These are phyloP conservation scores for Euura lappo DNA, from an alignment of 1,140 invertebrate genomes.

Conservation along the genomic window DNA sequence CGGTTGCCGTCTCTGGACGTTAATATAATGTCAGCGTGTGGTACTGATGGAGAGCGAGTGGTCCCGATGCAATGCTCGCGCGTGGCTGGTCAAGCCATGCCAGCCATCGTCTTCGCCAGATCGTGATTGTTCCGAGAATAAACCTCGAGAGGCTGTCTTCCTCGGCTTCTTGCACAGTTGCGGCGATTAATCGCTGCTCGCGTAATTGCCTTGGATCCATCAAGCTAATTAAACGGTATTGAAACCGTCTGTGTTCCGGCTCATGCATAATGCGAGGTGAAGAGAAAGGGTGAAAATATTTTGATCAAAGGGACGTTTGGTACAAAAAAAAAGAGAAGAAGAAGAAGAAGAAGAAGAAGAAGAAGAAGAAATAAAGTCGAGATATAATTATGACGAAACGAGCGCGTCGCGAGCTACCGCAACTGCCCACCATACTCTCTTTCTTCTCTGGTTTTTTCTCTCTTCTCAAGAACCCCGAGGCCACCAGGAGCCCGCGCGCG, in stretches of 20 bases:
- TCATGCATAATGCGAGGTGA: no score
- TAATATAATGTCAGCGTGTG: no score
- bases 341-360: no score
- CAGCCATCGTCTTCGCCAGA: conserved; percentile 24
- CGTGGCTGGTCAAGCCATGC: neutral
- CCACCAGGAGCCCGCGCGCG: conserved; percentile 9
- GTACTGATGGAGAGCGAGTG: neutral
- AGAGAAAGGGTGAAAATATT: no score
- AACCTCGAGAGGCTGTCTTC: conserved; percentile 18
- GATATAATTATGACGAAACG: no score
- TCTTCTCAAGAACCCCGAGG: neutral
- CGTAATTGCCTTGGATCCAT: neutral
- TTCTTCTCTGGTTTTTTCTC: neutral
- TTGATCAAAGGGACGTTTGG: no score
- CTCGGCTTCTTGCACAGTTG: neutral
- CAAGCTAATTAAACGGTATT: neutral
- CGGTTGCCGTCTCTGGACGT: no score
- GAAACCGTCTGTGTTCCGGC: no score
- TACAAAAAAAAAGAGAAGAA: no score
- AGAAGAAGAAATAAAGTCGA: no score
- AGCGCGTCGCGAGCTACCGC: no score
- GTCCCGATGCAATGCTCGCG: neutral
- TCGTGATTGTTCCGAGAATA: conserved; percentile 38
- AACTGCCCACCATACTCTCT: no score
- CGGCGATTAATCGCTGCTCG: neutral